Evolutionary conservation across 2,797 vertebrate species (phyloP).

Genomic region (Lacerta viridis): DNA sequence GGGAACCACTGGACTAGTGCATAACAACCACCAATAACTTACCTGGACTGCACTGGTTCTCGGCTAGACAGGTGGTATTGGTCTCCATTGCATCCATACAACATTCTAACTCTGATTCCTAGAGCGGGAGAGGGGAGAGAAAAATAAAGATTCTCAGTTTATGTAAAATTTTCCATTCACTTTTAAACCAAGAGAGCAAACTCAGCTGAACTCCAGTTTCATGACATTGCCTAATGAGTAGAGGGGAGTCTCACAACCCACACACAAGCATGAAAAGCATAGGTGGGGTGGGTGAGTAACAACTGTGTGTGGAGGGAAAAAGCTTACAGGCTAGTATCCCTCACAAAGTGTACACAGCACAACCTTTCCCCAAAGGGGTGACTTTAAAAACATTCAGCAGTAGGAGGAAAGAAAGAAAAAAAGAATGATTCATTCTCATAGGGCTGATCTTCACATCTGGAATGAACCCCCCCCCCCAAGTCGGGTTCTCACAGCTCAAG

Average conservation of each 20-base stretch:
- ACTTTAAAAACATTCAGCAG: too few relatives aligned
- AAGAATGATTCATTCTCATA: background rate
- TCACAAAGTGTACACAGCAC: too few relatives aligned
- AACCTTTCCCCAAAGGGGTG: too few relatives aligned
- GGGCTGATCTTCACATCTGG: background rate
- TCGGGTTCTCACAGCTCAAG: too few relatives aligned
- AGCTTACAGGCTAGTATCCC: too few relatives aligned
- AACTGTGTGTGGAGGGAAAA: background rate
- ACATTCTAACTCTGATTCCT: constrained; percentile 76
- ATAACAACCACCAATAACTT: background rate
- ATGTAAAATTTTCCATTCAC: background rate
- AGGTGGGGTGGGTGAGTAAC: background rate
- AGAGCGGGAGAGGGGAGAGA: background rate
- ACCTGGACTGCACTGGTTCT: constrained; percentile 82
- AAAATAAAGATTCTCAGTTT: background rate
- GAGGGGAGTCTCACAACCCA: background rate
- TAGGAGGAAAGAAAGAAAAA: background rate
- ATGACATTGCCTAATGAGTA: background rate
- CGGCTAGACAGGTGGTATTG: constrained; percentile 75
- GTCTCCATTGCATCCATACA: constrained; percentile 74
- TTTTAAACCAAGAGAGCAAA: background rate
- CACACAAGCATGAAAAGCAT: background rate
- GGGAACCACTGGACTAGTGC: background rate
- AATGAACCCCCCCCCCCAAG: too few relatives aligned
- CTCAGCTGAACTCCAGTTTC: background rate